phyloP scores from a whole-genome alignment of 2,888 invertebrate species.

The Chrysina gloriosa region DNA sequence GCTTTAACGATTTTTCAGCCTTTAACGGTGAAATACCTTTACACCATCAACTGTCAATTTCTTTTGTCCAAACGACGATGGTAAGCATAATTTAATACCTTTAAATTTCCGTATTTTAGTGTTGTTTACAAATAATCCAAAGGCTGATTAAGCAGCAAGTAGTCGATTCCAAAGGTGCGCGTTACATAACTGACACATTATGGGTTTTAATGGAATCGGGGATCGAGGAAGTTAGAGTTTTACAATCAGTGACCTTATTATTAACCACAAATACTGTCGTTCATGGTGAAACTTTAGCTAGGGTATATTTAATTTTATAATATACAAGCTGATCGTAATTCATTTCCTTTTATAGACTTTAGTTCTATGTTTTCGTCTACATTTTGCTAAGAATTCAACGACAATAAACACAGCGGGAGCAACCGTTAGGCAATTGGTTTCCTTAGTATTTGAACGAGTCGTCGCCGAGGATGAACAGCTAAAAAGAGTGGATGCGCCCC shows the following conservation, averaged over 20 bases:
- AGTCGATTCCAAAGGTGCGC: constrained; percentile 91
- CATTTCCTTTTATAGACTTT: constrained; percentile 74
- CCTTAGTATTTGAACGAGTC: constrained; percentile 90
- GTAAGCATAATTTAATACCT: too few relatives aligned
- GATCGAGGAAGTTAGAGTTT: constrained; percentile 93
- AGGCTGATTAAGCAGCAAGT: constrained; percentile 91
- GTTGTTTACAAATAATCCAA: constrained; percentile 94
- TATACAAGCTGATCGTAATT: not conserved
- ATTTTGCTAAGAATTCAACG: constrained; percentile 93
- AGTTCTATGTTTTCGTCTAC: constrained; percentile 96
- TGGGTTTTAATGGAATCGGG: constrained; percentile 95
- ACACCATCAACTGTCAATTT: too few relatives aligned
- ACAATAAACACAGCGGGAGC: constrained; percentile 98
- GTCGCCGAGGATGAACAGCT: constrained; percentile 75
- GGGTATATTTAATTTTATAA: constrained; percentile 70
- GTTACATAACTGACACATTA: constrained; percentile 92
- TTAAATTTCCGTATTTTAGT: constrained; percentile 68
- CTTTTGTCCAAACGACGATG: too few relatives aligned
- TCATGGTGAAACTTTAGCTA: constrained; percentile 93
- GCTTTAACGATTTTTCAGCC: too few relatives aligned
- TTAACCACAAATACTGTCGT: constrained; percentile 96
- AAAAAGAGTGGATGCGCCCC: constrained; percentile 53
- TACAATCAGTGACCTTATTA: constrained; percentile 94
- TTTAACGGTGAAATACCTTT: too few relatives aligned
- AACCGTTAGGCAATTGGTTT: constrained; percentile 94